Base-by-base conservation (phyloP, 2,113 vertebrate species). In the Colossoma macropomum region DNA sequence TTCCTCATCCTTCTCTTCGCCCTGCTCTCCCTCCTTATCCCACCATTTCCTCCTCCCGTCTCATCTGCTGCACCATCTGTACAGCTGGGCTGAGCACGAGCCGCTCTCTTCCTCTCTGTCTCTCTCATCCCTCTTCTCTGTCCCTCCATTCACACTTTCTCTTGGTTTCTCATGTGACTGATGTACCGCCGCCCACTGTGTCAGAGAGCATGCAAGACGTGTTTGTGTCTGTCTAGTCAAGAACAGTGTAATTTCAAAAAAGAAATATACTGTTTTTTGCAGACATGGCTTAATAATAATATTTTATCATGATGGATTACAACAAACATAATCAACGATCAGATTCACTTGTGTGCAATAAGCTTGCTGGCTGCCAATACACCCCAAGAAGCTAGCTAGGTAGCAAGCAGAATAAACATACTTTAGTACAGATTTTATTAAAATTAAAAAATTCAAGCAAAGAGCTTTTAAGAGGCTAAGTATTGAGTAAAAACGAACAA, bases 31-130 rank as follows among this genome's bases (percentile, higher is more conserved):
- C 28, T 77, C 81, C 59, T 87, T 59, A 82, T 88, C 84, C 75
- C 80, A 87, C 81, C 86, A 82, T 88, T 85, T 83, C 84, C 74
- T 83, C 88, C 84, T 89, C 86, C 88, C 83, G 68, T 86, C 87
- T 92, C 92, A 88, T 92, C 90, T 91, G 90, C 88, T 76, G 80
- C 83, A 83, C 91, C 92, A 93, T 92, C 92, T 93, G 92, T 90
- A 89, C 89, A 90, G 89, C 87, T 89, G 89, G 79, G 90, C 87
- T 87, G 87, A 90, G 86, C 85, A 81, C 52, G 27, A 65, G 41
- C 41, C 9, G 41, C 41, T 45, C 41, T 45, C 10, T 50, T 65
- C 9, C 17, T 34, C 34, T 60, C 30, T 63, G 19, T 27, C 59
- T 30, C 79, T 71, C 83, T 84, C 75, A 59, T 85, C 65, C 86